A percentile compares a stretch with the other conserved stretches of the same genome.
Conservation (phyloP, 2,797 vertebrate genomes). For the Kryptolebias ocellatus region DNA sequence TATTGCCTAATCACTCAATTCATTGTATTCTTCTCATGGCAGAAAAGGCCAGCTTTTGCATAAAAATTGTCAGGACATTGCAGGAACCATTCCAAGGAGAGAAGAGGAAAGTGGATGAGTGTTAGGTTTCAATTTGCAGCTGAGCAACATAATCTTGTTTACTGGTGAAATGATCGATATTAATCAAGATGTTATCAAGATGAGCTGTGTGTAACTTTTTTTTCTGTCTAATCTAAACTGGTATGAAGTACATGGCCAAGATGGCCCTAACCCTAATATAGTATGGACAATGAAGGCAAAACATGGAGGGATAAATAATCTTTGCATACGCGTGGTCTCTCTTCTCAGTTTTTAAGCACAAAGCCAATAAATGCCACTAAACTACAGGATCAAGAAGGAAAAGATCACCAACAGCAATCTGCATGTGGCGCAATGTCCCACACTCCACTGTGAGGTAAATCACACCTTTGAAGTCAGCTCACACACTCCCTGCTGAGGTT, state of each 20-base stretch:
- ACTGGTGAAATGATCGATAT: slow-evolving; percentile 64
- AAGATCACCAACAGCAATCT: slow-evolving; percentile 40
- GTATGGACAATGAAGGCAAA: slow-evolving; percentile 6
- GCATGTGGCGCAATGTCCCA: slow-evolving; percentile 24
- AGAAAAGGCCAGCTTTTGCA: slow-evolving; percentile 72
- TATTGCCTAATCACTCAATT: slow-evolving; percentile 82
- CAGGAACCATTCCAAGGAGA: slow-evolving; percentile 46
- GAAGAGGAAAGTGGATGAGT: slow-evolving; percentile 40
- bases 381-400: slow-evolving; percentile 42
- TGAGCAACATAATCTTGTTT: slow-evolving; percentile 43
- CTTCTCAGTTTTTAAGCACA: slow-evolving; percentile 20
- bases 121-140: slow-evolving; percentile 60
- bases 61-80: slow-evolving; percentile 57
- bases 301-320: neutral
- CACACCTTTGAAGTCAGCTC: slow-evolving; percentile 63
- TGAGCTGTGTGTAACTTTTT: slow-evolving; percentile 33
- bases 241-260: slow-evolving; percentile 5
- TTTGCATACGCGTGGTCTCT: neutral
- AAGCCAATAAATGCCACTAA: slow-evolving; percentile 21
- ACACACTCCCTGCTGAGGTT: slow-evolving; percentile 59
- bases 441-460: slow-evolving; percentile 67
- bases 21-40: slow-evolving; percentile 67
- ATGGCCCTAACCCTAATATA: slow-evolving; percentile 12
- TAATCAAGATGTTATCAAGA: slow-evolving; percentile 53
- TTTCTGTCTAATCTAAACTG: slow-evolving; percentile 36